Base-by-base conservation (phyloP, 2,888 invertebrate genomes). In the Acrobasis suavella region DNA sequence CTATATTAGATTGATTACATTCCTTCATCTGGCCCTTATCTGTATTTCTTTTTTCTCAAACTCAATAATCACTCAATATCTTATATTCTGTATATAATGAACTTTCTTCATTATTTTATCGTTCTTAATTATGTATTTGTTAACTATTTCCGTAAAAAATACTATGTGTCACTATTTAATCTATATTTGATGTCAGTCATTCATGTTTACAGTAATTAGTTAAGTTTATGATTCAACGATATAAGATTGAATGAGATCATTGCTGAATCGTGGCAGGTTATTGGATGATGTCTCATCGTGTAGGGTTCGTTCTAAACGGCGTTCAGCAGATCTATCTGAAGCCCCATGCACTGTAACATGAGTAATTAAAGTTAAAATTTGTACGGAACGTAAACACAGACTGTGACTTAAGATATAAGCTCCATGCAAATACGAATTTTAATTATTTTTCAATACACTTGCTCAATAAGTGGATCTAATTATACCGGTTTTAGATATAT, bases 1-100 rank as follows among this genome's bases (percentile, higher is more conserved):
- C 51, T 51, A 60, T 60, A 39, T 51, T 51, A 51, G 51, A 60
- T 17, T 60, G 52, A 60, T 17, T 52, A 60, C 60, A 60, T 60
- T 60, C 60, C 60, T 60, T 51, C 50, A 52, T 60, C 51, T 56
- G 56, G 42, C 52, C 51, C 49, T 61, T 16, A 54, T 56, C 16
- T 55, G 10, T 60, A 62, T 62, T 46, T 52, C 55, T 62, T 37
- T 50, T 50, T 58, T 42, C 50, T 60, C 10, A 54, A 50, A 22
- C 58, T 64, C 59, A 51, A 62, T 58, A 39, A 16, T 49, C 3
- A 60, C 59, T 50, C 8, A 39, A n/a, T 60, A 50, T 51, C 37
- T 50, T 14, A 42, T 60, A 39, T 38, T 38, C 59, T 60, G 60
- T 60, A 60, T 60, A 60, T 60, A 60, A 60, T 16, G 60, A 39